Evolutionary conservation across 2,113 vertebrate genomes (phyloP).

Genomic region (Anas platyrhynchos): DNA sequence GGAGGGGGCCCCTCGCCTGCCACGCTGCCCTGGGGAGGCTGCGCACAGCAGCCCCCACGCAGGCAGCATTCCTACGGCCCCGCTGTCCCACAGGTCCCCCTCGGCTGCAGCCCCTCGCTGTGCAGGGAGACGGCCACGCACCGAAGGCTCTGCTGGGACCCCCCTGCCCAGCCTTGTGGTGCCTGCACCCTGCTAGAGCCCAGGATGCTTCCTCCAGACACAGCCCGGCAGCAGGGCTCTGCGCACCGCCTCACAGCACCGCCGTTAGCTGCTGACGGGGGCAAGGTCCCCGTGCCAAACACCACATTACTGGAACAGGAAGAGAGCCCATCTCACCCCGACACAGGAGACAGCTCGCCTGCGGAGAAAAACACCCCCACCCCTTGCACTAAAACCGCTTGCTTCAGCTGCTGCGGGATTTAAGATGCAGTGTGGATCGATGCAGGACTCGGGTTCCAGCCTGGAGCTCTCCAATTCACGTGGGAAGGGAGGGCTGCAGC

Average conservation of each 20-base stretch:
- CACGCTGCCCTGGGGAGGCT: neutral
- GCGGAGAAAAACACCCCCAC: neutral
- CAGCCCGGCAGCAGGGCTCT: neutral
- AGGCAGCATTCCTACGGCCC: neutral
- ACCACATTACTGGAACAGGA: neutral
- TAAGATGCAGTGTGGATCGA: conserved; percentile 54
- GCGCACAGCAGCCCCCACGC: neutral
- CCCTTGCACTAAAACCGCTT: conserved; percentile 26
- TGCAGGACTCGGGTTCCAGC: conserved; percentile 51
- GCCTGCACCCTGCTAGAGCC: neutral
- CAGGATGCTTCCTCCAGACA: neutral
- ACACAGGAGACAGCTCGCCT: conserved; percentile 5
- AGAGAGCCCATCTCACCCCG: neutral
- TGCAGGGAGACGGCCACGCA: accelerated
- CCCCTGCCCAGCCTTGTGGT: neutral
- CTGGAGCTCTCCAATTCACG: conserved; percentile 32
- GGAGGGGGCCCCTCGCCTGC: neutral
- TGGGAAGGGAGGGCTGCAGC: conserved; percentile 6
- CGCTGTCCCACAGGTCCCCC: neutral
- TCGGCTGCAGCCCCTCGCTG: accelerated
- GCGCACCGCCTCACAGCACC: accelerated
- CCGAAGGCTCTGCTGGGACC: neutral
- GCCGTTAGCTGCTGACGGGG: neutral
- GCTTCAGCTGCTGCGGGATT: conserved; percentile 66
- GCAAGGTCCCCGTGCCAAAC: neutral